phyloP scores from a whole-genome alignment of 2,888 invertebrate genomes.

The Drosophila borealis region DNA sequence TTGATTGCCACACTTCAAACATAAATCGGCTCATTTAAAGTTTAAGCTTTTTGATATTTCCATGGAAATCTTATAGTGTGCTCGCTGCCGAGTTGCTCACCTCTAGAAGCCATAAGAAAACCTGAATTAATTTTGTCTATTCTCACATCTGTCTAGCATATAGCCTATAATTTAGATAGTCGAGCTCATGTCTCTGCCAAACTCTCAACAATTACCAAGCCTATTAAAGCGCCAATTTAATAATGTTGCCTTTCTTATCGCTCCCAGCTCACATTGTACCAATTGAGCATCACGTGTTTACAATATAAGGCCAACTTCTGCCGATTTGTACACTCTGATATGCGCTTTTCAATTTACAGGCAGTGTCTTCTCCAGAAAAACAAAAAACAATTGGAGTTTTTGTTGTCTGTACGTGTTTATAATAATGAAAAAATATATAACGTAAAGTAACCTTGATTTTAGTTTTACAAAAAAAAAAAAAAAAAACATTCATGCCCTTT shows the following conservation, averaged over 20 bases:
- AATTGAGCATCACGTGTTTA: constrained; percentile 27
- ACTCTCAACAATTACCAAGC: constrained; percentile 1
- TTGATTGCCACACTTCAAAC: too few relatives aligned
- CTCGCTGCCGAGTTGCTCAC: constrained; percentile 2
- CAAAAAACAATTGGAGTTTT: constrained; percentile 13
- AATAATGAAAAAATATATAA: constrained; percentile 40
- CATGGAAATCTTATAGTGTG: neutral
- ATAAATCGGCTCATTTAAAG: neutral
- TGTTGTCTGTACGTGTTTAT: constrained; percentile 43
- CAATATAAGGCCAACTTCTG: constrained; percentile 26
- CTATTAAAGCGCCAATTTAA: constrained; percentile 1
- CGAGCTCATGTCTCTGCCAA: neutral
- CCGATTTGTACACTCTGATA: constrained; percentile 26
- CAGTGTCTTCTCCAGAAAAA: neutral
- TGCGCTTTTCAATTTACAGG: constrained; percentile 17
- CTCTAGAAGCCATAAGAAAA: constrained; percentile 3
- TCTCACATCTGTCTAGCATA: neutral
- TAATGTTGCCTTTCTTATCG: constrained; percentile 2
- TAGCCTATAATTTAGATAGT: neutral
- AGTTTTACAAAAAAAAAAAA: constrained; percentile 31
- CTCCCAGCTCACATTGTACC: constrained; percentile 7
- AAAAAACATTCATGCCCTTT: constrained; percentile 18
- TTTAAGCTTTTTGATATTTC: neutral
- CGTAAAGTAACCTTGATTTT: constrained; percentile 29
- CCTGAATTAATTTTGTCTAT: constrained; percentile 1